phyloP scores from a whole-genome alignment of 2,113 vertebrate genomes.

The Rhynchomys soricoides region DNA sequence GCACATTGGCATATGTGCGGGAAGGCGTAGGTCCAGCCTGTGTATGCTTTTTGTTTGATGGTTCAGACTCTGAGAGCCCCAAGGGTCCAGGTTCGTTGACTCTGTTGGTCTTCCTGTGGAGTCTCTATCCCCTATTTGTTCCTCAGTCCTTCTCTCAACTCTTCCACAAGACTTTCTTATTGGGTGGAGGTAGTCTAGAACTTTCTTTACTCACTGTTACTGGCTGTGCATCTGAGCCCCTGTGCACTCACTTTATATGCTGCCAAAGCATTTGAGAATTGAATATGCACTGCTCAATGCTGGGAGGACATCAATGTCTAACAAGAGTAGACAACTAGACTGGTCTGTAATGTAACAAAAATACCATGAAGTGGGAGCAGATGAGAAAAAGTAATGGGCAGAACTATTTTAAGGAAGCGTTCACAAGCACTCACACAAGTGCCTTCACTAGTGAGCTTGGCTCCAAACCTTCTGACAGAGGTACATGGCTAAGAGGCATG shows the following conservation, averaged over 20 bases:
- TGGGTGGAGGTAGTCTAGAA: slow-evolving; percentile 37
- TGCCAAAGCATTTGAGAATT: neutral
- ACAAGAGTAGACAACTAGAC: neutral
- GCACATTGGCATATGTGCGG: neutral
- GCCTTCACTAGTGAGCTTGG: neutral
- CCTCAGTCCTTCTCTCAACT: neutral
- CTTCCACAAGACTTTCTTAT: neutral
- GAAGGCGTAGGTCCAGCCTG: too few species aligned
- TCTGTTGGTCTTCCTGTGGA: too few species aligned
- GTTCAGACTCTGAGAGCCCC: too few species aligned
- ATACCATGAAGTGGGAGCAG: neutral
- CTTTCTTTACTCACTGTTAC: neutral
- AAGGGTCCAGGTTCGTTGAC: too few species aligned
- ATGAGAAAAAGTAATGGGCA: neutral
- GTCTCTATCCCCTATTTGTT: too few species aligned
- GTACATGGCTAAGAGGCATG: neutral
- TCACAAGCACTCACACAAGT: neutral
- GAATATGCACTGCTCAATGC: neutral
- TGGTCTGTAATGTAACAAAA: neutral
- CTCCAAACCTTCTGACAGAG: neutral
- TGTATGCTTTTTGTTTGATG: too few species aligned
- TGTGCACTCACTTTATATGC: neutral
- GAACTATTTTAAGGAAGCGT: slow-evolving; percentile 8
- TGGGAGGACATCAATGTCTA: neutral
- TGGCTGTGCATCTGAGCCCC: neutral